Base-by-base conservation (phyloP, 2,113 vertebrate genomes). In the Pangasianodon hypophthalmus region DNA sequence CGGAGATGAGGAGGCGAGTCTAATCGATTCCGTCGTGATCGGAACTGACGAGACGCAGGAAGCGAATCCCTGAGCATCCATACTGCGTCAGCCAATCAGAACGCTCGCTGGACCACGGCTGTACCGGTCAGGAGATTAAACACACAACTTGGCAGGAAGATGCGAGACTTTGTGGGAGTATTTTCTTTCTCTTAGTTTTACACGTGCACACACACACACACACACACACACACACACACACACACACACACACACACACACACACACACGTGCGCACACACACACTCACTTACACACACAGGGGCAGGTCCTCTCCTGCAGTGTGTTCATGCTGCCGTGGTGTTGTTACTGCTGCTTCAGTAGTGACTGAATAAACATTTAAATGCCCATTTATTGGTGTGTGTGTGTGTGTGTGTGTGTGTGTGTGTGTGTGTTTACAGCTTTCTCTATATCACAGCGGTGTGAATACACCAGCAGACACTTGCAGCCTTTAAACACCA, bases 261-360 rank as follows among this genome's bases (percentile, higher is more conserved):
- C 56, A 91, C 46, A 52, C 67, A 69, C 54, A 84, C 69, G 84
- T 46, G 69, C 41, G 32, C 26, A 86, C 14, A 67, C 93, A 56
- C 93, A 89, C 46, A 95, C 94, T 91, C 97, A 69, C 26, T 16
- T 2, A 44, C 79, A 75, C 71, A 64, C 88, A 67, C 7, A 77
- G 19, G 48, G 48, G 50, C 50, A 4, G 50, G 18, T 64, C 10
- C 62, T 67, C 94, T 37, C n/a, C 67, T 37, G 67, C 32, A 71
- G 67, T 37, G n/a, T 71, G n/a, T 37, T 37, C 13, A 52, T 77
- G 37, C 41, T 77, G 73, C 73, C 9, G 7, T 7, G 4, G 75
- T 48, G 44, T 14, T 50, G 46, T 56, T 83, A 10, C 50, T 82
- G 29, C 52, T 52, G 1, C 52, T 83, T 54, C 19, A 58, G 18